A percentile compares a stretch with the other conserved stretches of the same genome.
phyloP scores from a whole-genome alignment of 2,797 vertebrate genomes.

The Ceyx erithaca region DNA sequence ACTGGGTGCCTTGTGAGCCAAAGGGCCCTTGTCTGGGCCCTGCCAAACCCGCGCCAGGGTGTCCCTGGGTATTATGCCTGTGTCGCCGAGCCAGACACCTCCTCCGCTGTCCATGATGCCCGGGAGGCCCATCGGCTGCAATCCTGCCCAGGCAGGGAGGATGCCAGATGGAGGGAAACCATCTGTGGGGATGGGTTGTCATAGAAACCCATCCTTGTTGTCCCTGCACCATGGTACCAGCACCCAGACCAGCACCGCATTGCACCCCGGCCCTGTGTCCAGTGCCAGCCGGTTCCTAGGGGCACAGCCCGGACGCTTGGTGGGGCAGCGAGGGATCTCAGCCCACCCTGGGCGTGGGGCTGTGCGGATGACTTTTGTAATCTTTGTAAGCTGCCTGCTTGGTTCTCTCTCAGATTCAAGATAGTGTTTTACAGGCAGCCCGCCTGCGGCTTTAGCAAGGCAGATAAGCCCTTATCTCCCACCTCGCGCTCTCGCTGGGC shows the following conservation, averaged over 20 bases:
- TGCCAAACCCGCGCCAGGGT: accelerated
- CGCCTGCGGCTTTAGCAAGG: not conserved
- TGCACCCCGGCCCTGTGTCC: not conserved
- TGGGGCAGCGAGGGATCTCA: not conserved
- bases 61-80: not conserved
- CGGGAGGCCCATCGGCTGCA: not conserved
- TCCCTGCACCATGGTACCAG: conserved; percentile 9
- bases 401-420: not conserved
- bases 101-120: not conserved
- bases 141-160: conserved; percentile 38
- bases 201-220: conserved; percentile 40
- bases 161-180: conserved; percentile 63
- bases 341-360: not conserved
- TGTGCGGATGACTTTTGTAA: not conserved
- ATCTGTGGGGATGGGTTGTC: conserved; percentile 24
- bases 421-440: not conserved
- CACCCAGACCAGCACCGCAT: not conserved
- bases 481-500: accelerated
- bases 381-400: too few species aligned
- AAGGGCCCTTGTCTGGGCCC: accelerated
- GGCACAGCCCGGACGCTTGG: accelerated
- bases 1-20: not conserved
- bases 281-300: not conserved
- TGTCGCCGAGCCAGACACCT: not conserved
- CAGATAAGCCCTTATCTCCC: not conserved